phyloP scores from a whole-genome alignment of 2,113 vertebrate genomes.

The Coregonus clupeaformis region DNA sequence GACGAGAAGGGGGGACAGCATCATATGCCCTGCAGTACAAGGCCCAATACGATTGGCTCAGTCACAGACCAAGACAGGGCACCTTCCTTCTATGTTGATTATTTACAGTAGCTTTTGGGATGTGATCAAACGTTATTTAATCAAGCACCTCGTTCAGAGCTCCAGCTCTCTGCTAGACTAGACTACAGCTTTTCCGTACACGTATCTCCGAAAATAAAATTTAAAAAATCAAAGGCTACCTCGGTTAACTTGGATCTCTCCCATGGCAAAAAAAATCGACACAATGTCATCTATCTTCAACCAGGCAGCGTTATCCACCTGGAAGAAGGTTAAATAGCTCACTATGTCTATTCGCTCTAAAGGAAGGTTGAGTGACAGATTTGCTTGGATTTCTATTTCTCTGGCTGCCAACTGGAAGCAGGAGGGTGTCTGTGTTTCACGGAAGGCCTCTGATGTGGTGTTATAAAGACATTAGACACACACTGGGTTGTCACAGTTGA shows the following conservation, averaged over 20 bases:
- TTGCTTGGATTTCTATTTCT: neutral
- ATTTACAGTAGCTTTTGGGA: too few species aligned
- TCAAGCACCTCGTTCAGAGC: too few species aligned
- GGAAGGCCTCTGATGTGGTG: neutral
- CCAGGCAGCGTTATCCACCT: neutral
- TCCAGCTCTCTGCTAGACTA: too few species aligned
- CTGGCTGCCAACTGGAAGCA: neutral
- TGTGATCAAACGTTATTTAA: too few species aligned
- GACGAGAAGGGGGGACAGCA: too few species aligned
- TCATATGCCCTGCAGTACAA: too few species aligned
- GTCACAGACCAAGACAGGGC: too few species aligned
- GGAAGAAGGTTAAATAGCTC: slow-evolving; percentile 20
- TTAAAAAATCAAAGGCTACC: too few species aligned
- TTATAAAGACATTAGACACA: neutral
- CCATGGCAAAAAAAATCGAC: neutral
- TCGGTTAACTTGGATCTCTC: neutral
- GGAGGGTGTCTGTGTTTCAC: neutral
- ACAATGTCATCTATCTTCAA: slow-evolving; percentile 1
- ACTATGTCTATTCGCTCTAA: neutral
- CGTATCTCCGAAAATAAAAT: too few species aligned
- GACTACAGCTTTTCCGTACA: too few species aligned
- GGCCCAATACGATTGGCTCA: too few species aligned
- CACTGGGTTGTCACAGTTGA: neutral
- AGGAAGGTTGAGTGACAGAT: neutral
- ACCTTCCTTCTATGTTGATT: too few species aligned